Evolutionary conservation across 2,113 vertebrate genomes (phyloP), one percentile per base, ranked within the genome.

Genomic region (Rhegmatorhina hoffmannsi): DNA sequence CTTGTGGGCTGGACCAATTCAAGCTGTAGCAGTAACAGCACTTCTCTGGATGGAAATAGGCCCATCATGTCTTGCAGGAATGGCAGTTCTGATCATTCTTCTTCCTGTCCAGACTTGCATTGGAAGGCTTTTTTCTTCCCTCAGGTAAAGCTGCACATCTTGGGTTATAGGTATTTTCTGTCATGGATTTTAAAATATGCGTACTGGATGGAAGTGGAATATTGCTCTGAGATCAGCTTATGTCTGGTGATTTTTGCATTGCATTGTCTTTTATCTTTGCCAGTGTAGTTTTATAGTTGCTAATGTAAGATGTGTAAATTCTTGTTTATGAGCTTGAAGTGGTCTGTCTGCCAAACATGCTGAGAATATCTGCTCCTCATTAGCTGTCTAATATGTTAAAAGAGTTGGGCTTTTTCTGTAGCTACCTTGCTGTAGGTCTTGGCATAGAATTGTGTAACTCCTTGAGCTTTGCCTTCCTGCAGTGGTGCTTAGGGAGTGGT

Each of bases 21-120:
- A 99, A 92, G 99, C 98, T 6, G 87, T 98, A 3, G 98, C 92
- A 6, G 99, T 99, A 15, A 98, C 98, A 26, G 98, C 88, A 2
- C 98, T 99, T 60, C 98, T 99, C 58, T 99, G 99, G 99, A 69
- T 92, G 70, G 98, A 99, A 94, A 99, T 99, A 31, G 99, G 99
- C 20, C 98, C 99, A 2, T 99, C 99, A 0, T 99, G 99, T 90
- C 97, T 99, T 34, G 99, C 98, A 1, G 99, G 99, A 50, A 99
- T 99, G 98, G 98, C 96, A 9, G 97, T 99, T 52, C 97, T 99
- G 1, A 72, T 99, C 85, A 98, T 99, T 75, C 98, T 99, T 59
- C 98, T 99, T 98, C 99, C 99, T 33, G 43, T 98, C 70, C 99
- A 99, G 73, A 99, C 98, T 49, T 94, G 99, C 86, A 97, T 99